Base-by-base conservation (phyloP, 2,113 vertebrate genomes). In the Tachuris rubrigastra region DNA sequence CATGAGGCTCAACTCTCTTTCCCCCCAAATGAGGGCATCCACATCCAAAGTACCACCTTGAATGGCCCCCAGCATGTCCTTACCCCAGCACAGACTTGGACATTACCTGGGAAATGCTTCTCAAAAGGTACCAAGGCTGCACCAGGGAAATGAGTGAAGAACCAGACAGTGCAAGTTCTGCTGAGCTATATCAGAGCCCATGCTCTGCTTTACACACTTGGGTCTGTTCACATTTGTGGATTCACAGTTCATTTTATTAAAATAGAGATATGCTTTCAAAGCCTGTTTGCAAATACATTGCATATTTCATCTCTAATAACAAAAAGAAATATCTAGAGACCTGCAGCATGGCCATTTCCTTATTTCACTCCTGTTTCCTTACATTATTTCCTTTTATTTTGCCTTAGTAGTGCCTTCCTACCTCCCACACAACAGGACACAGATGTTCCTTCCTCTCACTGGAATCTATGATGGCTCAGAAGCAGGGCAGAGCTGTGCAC, bases 361-460 rank as follows among this genome's bases (percentile, higher is more conserved):
- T 72, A 20, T 35, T 49, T 53, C 58, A 22, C 5, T 65, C 49
- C 37, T 27, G 3, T 31, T 81, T 47, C 24, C 18, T 76, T 68
- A 44, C 4, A 19, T 55, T 67, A 25, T 55, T 73, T 77, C 30
- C 30, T 46, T 52, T 2, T 30, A 42, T 65, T 80, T 76, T 12
- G 1, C 28, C 49, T 63, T 37, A 44, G 9, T 56, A 46, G 30
- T 39, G 37, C n/a, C 24, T 74, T 78, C 41, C 55, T 56, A 68
- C 16, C 44, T 71, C 39, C 41, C 14, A 1, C 14, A 24, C 41
- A 63, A 52, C 1, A 0, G 22, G n/a, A 27, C 1, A 5, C 27
- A 44, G 81, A 31, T 44, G 23, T 21, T 67, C 28, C 33, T 19
- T 69, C 56, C 35, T 53, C 25, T 30, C 55, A 1, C 8, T 14